Percentiles rank a stretch among this genome's conserved stretches.
phyloP scores from a whole-genome alignment of 2,797 vertebrate species.

The Coilia nasus region DNA sequence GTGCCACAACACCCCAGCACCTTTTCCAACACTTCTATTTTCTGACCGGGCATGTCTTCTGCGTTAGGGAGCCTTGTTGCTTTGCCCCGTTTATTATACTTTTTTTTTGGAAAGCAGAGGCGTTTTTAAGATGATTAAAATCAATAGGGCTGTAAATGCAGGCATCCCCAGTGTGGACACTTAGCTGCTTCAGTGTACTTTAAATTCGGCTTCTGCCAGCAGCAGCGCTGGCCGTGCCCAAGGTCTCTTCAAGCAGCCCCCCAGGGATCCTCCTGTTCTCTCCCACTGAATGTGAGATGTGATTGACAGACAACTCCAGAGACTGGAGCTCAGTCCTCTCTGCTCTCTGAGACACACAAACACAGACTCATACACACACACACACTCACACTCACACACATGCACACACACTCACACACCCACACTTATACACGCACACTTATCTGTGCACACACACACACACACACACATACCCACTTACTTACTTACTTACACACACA shows the following conservation, averaged over 20 bases:
- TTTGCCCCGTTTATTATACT: constrained; percentile 43
- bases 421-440: constrained; percentile 42
- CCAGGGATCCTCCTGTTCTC: constrained; percentile 57
- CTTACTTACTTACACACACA: not conserved
- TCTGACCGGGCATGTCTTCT: constrained; percentile 20
- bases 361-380: constrained; percentile 55
- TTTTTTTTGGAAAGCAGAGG: constrained; percentile 52
- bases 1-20: not conserved
- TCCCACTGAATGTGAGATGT: constrained; percentile 67
- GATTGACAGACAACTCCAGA: constrained; percentile 80
- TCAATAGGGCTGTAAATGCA: constrained; percentile 70
- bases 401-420: constrained; percentile 35
- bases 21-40: constrained; percentile 44
- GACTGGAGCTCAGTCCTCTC: constrained; percentile 68
- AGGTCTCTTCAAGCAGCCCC: constrained; percentile 75
- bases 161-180: constrained; percentile 61
- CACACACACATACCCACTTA: not conserved
- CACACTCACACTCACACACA: constrained; percentile 39
- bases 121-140: constrained; percentile 73
- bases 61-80: constrained; percentile 32
- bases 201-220: constrained; percentile 72
- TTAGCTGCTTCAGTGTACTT: constrained; percentile 64
- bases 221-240: constrained; percentile 65
- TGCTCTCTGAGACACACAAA: constrained; percentile 67
- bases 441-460: constrained; percentile 34